A percentile compares a stretch with the other conserved stretches of the same genome.
These are phyloP conservation scores for Holacanthella duospinosa DNA, from an alignment of 2,888 invertebrate genomes.

Conservation along the genomic window DNA sequence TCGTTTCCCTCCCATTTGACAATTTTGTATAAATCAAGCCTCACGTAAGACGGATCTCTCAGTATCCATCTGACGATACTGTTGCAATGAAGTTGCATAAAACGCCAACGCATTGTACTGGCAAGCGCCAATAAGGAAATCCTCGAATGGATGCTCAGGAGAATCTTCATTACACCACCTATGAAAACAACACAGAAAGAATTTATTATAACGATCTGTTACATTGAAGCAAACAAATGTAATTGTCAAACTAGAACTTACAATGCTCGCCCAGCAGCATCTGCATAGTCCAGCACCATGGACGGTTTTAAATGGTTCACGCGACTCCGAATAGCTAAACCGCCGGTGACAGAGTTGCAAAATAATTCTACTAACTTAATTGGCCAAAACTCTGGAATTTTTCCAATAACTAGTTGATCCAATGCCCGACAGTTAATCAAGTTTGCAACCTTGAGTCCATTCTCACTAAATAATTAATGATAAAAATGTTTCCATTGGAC, in stretches of 20 bases:
- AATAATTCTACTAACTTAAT: conserved; percentile 32
- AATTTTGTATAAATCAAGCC: conserved; percentile 5
- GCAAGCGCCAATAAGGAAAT: conserved; percentile 32
- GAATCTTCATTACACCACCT: conserved; percentile 27
- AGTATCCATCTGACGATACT: conserved; percentile 18
- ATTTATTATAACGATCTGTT: neutral
- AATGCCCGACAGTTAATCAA: conserved; percentile 25
- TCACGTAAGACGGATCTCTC: conserved; percentile 25
- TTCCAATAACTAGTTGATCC: conserved; percentile 30
- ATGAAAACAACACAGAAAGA: too few relatives aligned
- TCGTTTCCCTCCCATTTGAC: neutral
- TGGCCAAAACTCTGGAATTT: conserved; percentile 25
- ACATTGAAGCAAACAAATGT: neutral
- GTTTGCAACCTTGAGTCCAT: conserved; percentile 34
- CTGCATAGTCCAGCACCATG: conserved; percentile 26
- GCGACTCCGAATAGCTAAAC: conserved; percentile 26
- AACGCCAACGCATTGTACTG: conserved; percentile 28
- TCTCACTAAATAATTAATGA: conserved; percentile 23
- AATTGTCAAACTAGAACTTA: conserved; percentile 13
- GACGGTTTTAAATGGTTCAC: conserved; percentile 22
- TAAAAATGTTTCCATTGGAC: conserved; percentile 2
- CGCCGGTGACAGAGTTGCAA: conserved; percentile 29
- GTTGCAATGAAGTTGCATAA: conserved; percentile 28
- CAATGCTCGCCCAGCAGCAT: conserved; percentile 33
- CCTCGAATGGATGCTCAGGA: conserved; percentile 33